A percentile compares a stretch with the other conserved stretches of the same genome.
Evolutionary conservation across 2,797 vertebrate genomes (phyloP).

Genomic region (Enteromius trimaculatus): DNA sequence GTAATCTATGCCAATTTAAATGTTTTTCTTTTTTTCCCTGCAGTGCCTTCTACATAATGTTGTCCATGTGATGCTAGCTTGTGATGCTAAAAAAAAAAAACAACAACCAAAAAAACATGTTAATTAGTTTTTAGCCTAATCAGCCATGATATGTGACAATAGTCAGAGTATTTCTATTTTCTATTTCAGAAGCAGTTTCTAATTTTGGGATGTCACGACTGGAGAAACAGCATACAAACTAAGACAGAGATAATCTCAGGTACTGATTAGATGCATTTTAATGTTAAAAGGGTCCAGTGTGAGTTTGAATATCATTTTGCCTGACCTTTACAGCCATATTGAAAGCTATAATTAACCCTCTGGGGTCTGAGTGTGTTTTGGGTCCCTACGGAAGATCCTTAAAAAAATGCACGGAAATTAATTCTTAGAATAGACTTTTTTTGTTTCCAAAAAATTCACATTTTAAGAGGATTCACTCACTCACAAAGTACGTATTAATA

Average conservation of each 20-base stretch:
- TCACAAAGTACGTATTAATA: neutral
- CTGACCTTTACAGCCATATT: neutral
- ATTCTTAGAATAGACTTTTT: too few relatives aligned
- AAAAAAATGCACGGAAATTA: neutral
- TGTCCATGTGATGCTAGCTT: neutral
- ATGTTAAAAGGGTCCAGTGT: neutral
- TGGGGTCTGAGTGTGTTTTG: too few relatives aligned
- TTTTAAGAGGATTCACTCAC: too few relatives aligned
- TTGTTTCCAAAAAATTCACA: too few relatives aligned
- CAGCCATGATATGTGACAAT: neutral
- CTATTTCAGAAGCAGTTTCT: neutral
- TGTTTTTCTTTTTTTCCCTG: neutral
- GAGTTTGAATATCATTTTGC: neutral
- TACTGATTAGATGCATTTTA: neutral
- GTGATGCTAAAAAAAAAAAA: neutral
- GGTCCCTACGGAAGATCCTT: neutral
- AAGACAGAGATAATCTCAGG: neutral
- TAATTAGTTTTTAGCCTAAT: neutral
- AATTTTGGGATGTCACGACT: neutral
- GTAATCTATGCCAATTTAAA: neutral
- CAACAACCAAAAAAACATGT: neutral
- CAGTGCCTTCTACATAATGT: neutral
- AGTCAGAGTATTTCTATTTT: neutral
- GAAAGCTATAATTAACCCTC: neutral
- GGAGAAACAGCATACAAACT: neutral